phyloP scores from a whole-genome alignment of 2,113 vertebrate genomes.

The Otolemur garnettii region DNA sequence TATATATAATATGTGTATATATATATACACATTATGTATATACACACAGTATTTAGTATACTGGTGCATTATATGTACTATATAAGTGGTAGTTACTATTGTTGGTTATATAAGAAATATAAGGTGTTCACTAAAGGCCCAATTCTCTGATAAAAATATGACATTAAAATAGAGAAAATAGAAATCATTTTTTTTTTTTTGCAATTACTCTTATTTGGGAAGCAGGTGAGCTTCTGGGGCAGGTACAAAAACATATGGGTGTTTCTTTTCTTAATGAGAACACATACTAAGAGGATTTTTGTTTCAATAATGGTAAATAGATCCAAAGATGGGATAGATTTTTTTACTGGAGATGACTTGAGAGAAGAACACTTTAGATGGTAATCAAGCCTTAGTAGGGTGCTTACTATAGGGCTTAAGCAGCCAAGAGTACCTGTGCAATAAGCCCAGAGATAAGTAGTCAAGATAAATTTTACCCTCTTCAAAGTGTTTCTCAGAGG shows the following conservation, averaged over 20 bases:
- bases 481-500: background rate
- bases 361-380: background rate
- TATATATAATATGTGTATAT: background rate
- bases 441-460: background rate
- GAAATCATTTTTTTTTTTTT: background rate
- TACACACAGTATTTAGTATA: background rate
- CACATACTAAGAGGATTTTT: background rate
- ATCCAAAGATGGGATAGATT: background rate
- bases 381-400: background rate
- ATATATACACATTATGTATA: too few species aligned
- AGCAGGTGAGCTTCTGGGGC: background rate
- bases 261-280: background rate
- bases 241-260: background rate
- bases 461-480: background rate
- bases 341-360: background rate
- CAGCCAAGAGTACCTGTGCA: background rate
- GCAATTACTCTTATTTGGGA: background rate
- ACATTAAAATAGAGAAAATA: slow-evolving; percentile 9
- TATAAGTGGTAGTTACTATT: background rate
- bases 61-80: background rate
- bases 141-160: background rate
- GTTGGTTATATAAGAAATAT: background rate
- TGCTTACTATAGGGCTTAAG: background rate
- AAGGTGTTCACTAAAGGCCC: background rate
- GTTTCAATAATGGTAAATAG: background rate